Base-by-base conservation (phyloP, 1,140 invertebrate genomes). In the Trichomalopsis sarcophagae region DNA sequence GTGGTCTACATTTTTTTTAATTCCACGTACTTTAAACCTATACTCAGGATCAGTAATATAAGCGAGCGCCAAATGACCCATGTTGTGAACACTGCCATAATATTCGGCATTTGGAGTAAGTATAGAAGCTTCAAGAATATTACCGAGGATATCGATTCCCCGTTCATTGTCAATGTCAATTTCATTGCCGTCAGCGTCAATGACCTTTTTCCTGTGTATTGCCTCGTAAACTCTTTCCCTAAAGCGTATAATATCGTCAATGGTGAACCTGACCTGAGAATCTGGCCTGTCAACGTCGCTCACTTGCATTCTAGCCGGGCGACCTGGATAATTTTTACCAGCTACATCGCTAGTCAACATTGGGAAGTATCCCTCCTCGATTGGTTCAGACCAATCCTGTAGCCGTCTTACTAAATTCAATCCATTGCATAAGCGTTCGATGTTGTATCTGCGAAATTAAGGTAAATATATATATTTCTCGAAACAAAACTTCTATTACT, bases 61-160 rank as follows among this genome's bases (percentile, higher is more conserved):
- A 2, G 95, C 94, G 86, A 97, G 94, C 62, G 95, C 94, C 0
- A 95, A 92, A 81, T 95, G 94, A 1, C 96, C 96, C 84, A 95
- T 94, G 90, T 97, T 97, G 89, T 97, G 96, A 71, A 95, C 88
- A 89, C 96, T 94, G 44, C 96, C 96, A 86, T 97, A 97, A 75
- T 95, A 92, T 14, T 94, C 93, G 27, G 90, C 91, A 90, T 97
- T 97, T 0, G 94, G 94, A 17, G 95, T 96, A 11, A 97, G 89
- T 66, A 95, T 94, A n/a, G 95, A 96, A 0, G 93, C 89, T 91
- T 97, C 97, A 88, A 97, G 94, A 81, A 97, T 94, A 89, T 97
- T 96, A 14, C 96, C 97, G 4, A 97, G 91, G 36, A 96, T 93
- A 87, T 97, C 96, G 81, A 97, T 97, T 17, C 97, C 97, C 21